A percentile compares a stretch with the other conserved stretches of the same genome.
Evolutionary conservation across 2,888 invertebrate genomes (phyloP).

Genomic region (Drosophila pseudotakahashii): DNA sequence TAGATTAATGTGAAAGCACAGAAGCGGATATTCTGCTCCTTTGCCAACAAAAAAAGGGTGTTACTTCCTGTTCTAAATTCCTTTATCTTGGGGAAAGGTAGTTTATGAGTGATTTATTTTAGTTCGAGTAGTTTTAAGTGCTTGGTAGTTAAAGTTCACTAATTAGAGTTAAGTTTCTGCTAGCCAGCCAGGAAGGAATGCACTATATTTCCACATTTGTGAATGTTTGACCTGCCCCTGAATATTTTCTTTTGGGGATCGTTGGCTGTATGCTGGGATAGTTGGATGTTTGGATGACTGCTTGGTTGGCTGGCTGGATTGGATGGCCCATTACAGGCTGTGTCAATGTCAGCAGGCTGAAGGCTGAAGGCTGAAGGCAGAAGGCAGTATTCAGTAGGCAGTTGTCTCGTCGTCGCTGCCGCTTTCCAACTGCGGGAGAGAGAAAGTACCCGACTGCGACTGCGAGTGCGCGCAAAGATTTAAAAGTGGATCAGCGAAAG

Average conservation of each 20-base stretch:
- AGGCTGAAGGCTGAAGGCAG: slow-evolving; percentile 21
- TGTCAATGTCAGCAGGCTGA: slow-evolving; percentile 43
- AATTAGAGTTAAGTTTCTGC: not conserved
- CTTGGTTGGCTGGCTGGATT: not conserved
- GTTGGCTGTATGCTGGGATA: not conserved
- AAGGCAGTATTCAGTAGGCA: slow-evolving; percentile 18
- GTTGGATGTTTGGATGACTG: not conserved
- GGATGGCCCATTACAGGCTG: slow-evolving; percentile 41
- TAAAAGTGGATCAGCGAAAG: slow-evolving; percentile 77
- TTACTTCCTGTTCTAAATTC: too few relatives aligned
- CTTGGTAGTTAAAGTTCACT: too few relatives aligned
- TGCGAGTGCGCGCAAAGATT: slow-evolving; percentile 65
- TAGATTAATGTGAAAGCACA: too few relatives aligned
- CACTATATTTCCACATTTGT: not conserved
- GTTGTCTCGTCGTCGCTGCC: slow-evolving; percentile 44
- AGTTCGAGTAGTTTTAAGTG: not conserved
- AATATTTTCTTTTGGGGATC: not conserved
- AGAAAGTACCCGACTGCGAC: slow-evolving; percentile 53
- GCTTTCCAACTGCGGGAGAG: slow-evolving; percentile 80
- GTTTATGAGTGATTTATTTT: too few relatives aligned
- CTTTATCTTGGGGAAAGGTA: too few relatives aligned
- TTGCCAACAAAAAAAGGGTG: too few relatives aligned
- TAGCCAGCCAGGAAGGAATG: not conserved
- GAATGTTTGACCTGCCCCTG: slow-evolving; percentile 3
- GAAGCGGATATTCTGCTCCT: too few relatives aligned